Evolutionary conservation across 1,140 invertebrate genomes (phyloP).

Genomic region (Helicoverpa zea): DNA sequence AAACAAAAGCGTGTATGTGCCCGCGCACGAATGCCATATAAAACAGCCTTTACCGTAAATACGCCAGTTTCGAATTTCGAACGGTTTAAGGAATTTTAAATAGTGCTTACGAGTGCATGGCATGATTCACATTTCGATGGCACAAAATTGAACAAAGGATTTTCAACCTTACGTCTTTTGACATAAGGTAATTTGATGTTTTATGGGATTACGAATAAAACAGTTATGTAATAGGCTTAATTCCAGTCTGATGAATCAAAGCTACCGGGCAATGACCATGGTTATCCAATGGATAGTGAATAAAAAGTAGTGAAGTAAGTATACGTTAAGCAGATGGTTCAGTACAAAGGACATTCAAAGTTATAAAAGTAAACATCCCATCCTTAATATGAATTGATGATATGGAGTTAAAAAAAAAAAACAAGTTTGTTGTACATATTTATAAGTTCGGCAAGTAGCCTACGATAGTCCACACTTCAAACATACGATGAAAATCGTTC

Average conservation of each 20-base stretch:
- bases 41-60: slow-evolving; percentile 57
- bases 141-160: background rate
- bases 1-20: slow-evolving; percentile 38
- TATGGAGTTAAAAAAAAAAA: too few species aligned
- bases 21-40: slow-evolving; percentile 47
- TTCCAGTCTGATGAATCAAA: slow-evolving; percentile 35
- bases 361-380: background rate
- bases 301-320: slow-evolving; percentile 21
- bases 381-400: too few species aligned
- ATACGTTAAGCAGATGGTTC: background rate
- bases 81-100: slow-evolving; percentile 56
- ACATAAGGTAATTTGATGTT: background rate
- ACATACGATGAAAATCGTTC: too few species aligned
- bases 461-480: too few species aligned
- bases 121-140: slow-evolving; percentile 42
- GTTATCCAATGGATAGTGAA: slow-evolving; percentile 30
- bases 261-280: slow-evolving; percentile 53
- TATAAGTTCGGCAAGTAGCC: too few species aligned
- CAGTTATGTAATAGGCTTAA: slow-evolving; percentile 53
- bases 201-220: slow-evolving; percentile 38
- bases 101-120: slow-evolving; percentile 44
- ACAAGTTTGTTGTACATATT: too few species aligned
- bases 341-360: background rate
- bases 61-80: slow-evolving; percentile 61
- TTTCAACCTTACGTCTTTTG: slow-evolving; percentile 2